Conservation (phyloP, 2,888 invertebrate genomes). For the Sceliomorpha sp. region DNA sequence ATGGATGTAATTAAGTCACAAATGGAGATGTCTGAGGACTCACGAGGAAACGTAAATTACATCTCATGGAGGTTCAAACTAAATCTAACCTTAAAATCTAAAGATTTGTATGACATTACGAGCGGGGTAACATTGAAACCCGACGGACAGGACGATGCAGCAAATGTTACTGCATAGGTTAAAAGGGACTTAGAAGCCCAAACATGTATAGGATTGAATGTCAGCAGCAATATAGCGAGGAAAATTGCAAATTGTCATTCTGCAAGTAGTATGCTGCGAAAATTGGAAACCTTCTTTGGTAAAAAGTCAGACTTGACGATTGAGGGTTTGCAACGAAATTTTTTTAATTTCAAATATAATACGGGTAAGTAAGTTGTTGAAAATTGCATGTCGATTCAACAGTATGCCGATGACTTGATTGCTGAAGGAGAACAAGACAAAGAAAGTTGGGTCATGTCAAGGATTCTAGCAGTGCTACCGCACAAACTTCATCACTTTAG, state of each 20-base stretch:
- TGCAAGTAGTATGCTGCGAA: slow-evolving; percentile 51
- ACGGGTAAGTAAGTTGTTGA: slow-evolving; percentile 48
- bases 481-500: slow-evolving; percentile 48
- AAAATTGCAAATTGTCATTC: slow-evolving; percentile 59
- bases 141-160: slow-evolving; percentile 26
- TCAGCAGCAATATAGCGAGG: slow-evolving; percentile 57
- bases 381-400: slow-evolving; percentile 53
- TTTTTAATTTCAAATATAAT: slow-evolving; percentile 59
- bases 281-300: slow-evolving; percentile 56
- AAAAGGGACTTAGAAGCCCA: slow-evolving; percentile 61
- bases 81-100: slow-evolving; percentile 59
- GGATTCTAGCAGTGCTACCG: slow-evolving; percentile 39
- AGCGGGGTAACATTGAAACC: slow-evolving; percentile 35
- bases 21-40: slow-evolving; percentile 49
- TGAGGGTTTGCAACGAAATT: slow-evolving; percentile 57
- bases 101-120: slow-evolving; percentile 53
- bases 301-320: slow-evolving; percentile 56
- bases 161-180: slow-evolving; percentile 48
- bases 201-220: slow-evolving; percentile 59
- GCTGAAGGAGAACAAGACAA: slow-evolving; percentile 40
- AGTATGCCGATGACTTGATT: slow-evolving; percentile 22
- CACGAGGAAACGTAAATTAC: slow-evolving; percentile 57
- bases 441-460: slow-evolving; percentile 32
- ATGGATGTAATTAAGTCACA: slow-evolving; percentile 16
- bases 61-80: slow-evolving; percentile 61